Evolutionary conservation across 2,888 invertebrate genomes (phyloP).

Genomic region (Drosophila silvestris): DNA sequence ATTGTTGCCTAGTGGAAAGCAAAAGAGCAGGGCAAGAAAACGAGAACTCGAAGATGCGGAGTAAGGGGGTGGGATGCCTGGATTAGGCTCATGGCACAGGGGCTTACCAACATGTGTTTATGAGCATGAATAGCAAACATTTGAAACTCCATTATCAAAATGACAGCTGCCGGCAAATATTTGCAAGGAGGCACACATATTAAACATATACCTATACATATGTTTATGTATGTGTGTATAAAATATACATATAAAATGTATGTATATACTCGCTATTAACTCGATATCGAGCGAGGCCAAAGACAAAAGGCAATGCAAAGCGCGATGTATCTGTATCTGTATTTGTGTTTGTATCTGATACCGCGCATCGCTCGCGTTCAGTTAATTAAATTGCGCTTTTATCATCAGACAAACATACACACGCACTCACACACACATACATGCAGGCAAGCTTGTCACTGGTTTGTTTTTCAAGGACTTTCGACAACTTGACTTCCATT

Average conservation of each 20-base stretch:
- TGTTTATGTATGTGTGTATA: not conserved
- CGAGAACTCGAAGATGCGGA: not conserved
- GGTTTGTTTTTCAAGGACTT: slow-evolving; percentile 44
- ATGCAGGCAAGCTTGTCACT: slow-evolving; percentile 7
- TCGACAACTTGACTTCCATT: slow-evolving; percentile 40
- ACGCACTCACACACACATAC: not conserved
- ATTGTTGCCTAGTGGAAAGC: slow-evolving; percentile 23
- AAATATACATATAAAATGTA: slow-evolving; percentile 13
- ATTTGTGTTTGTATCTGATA: slow-evolving; percentile 39
- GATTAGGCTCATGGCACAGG: slow-evolving; percentile 11
- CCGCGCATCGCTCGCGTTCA: slow-evolving; percentile 42
- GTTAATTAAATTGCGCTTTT: slow-evolving; percentile 67
- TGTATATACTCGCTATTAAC: slow-evolving; percentile 12
- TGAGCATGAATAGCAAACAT: slow-evolving; percentile 61
- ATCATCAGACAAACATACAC: slow-evolving; percentile 33
- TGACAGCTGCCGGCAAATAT: slow-evolving; percentile 70
- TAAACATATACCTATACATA: slow-evolving; percentile 20
- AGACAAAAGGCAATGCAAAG: slow-evolving; percentile 32
- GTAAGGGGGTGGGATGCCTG: not conserved
- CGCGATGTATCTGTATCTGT: slow-evolving; percentile 31
- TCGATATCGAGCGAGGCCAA: slow-evolving; percentile 39
- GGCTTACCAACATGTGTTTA: slow-evolving; percentile 56
- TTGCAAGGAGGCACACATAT: slow-evolving; percentile 49
- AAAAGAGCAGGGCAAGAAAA: slow-evolving; percentile 1
- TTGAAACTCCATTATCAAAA: slow-evolving; percentile 71